Base-by-base conservation (phyloP, 2,888 invertebrate species). In the Brachyopa scutellaris region DNA sequence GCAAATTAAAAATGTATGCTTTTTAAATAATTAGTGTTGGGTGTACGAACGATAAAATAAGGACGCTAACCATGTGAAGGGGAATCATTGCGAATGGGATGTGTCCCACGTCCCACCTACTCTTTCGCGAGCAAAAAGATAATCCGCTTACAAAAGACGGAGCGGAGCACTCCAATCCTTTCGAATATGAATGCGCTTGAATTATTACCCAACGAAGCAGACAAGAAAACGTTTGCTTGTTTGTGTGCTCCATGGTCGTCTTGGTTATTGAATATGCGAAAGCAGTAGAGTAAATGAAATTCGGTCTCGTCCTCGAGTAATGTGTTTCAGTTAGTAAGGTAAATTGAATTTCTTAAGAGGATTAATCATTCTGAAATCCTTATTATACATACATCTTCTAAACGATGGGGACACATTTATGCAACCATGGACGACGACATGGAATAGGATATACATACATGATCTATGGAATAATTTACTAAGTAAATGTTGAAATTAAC, bases 321-420 rank as follows among this genome's bases (percentile, higher is more conserved):
- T 64, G 64, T 64, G 64, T 70, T 80, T 57, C 49, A 51, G 53
- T 38, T 61, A 40, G 66, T 26, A 38, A 53, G 64, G 70, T 40
- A 77, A 80, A 82, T 64, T 82, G 82, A 77, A 82, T 82, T 82
- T 67, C 66, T 82, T 82, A 82, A 82, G 82, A 82, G 82, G 82
- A 82, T 82, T 82, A 82, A 82, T 82, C 77, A 82, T 66, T 72
- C 38, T 47, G 66, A 72, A 70, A 67, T 79, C 72, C 70, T 77
- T 72, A 77, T 70, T 70, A n/a, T n/a, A 70, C 45, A 47, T 70
- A 57, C 57, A 55, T 49, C 40, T 23, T 55, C 40, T 47, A 31
- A 19, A 42, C 42, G 51, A 45, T 33, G 31, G 15, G 33, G 31
- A 33, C 36, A 29, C 61, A 51, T 66, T 66, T 67, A 33, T 70